These are phyloP conservation scores for Luidia sarsii DNA, from an alignment of 53 echinoderm and acorn worm species.

Conservation along the genomic window DNA sequence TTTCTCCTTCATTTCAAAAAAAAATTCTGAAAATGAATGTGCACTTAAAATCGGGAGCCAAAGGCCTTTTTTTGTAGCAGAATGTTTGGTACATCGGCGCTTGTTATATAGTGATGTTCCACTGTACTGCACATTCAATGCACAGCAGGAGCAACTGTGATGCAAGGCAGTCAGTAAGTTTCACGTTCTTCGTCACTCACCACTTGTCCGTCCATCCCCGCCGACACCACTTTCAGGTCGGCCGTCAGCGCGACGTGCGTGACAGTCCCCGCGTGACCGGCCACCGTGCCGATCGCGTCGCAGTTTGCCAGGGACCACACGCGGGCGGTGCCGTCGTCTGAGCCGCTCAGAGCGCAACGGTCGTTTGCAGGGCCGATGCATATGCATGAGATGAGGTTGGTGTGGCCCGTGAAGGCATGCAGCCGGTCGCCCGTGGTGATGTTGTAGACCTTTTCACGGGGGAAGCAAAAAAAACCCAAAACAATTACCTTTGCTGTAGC, in stretches of 20 bases:
- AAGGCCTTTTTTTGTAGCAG: too few relatives aligned
- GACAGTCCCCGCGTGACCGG: constrained; percentile 5
- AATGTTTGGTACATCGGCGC: too few relatives aligned
- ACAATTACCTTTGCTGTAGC: too few relatives aligned
- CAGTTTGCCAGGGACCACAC: constrained; percentile 45
- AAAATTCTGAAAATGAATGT: too few relatives aligned
- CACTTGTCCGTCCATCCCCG: constrained; percentile 21
- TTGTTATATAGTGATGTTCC: too few relatives aligned
- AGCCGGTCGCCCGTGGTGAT: constrained; percentile 50
- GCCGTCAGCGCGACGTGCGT: constrained; percentile 37
- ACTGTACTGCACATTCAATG: too few relatives aligned
- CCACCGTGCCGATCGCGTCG: constrained; percentile 34
- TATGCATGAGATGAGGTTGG: constrained; percentile 37
- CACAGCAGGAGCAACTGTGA: too few relatives aligned
- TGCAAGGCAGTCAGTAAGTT: too few relatives aligned
- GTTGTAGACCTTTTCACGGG: constrained; percentile 38
- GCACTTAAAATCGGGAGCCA: too few relatives aligned
- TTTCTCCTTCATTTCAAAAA: too few relatives aligned
- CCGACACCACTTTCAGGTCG: constrained; percentile 25
- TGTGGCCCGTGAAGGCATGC: constrained; percentile 46
- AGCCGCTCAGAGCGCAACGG: constrained; percentile 49
- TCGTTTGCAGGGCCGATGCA: constrained; percentile 48
- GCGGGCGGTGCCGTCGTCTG: constrained; percentile 49
- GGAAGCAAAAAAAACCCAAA: neutral
- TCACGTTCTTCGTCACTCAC: too few relatives aligned